Evolutionary conservation across 2,797 vertebrate species (phyloP).

Genomic region (Cuculus canorus): DNA sequence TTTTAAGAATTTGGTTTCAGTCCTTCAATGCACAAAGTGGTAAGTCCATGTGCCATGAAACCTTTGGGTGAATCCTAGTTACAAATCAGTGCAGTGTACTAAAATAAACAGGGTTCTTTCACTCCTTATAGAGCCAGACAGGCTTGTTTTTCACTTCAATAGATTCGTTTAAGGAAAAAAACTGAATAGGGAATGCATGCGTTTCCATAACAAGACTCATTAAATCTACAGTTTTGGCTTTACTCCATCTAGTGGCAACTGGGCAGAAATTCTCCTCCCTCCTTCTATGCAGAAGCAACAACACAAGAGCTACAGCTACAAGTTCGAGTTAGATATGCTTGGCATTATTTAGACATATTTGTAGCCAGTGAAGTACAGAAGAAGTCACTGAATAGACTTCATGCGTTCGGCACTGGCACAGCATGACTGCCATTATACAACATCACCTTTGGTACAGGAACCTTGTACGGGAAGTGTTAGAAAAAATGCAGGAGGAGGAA

Average conservation of each 20-base stretch:
- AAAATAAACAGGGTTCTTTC: not conserved
- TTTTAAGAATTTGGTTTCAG: not conserved
- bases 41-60: not conserved
- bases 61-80: not conserved
- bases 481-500: not conserved
- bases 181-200: not conserved
- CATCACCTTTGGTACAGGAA: not conserved
- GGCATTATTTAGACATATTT: not conserved
- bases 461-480: not conserved
- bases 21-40: not conserved
- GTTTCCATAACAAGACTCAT: not conserved
- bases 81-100: not conserved
- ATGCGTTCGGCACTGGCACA: not conserved
- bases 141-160: not conserved
- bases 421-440: not conserved
- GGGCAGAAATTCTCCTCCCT: not conserved
- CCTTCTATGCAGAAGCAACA: not conserved
- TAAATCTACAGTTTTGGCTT: slow-evolving; percentile 45
- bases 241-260: slow-evolving; percentile 71
- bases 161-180: not conserved
- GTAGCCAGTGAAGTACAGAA: not conserved
- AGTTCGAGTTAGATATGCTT: not conserved
- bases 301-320: fast-evolving
- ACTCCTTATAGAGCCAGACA: not conserved
- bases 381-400: not conserved